These are phyloP conservation scores for Drosophila eohydei DNA, from an alignment of 2,888 invertebrate species.

Conservation along the genomic window DNA sequence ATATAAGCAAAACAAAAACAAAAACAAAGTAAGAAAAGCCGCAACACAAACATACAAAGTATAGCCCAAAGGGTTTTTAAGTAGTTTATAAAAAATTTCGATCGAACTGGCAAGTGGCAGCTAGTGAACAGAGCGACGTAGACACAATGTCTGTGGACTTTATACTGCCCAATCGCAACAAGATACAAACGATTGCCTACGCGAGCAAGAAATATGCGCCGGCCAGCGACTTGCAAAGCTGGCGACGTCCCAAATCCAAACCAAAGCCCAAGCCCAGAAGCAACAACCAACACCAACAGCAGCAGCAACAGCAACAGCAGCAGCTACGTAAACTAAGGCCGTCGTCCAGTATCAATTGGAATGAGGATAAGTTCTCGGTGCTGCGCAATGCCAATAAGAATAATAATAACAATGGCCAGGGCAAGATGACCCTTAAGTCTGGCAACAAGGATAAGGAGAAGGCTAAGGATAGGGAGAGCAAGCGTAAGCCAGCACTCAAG, in stretches of 20 bases:
- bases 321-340: slow-evolving; percentile 55
- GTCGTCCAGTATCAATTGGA: slow-evolving; percentile 13
- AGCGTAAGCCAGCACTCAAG: slow-evolving; percentile 62
- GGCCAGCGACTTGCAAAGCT: slow-evolving; percentile 65
- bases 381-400: slow-evolving; percentile 65
- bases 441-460: slow-evolving; percentile 52
- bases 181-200: slow-evolving; percentile 77
- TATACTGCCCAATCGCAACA: slow-evolving; percentile 76
- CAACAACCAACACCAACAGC: slow-evolving; percentile 5
- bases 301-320: slow-evolving; percentile 25
- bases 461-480: slow-evolving; percentile 53
- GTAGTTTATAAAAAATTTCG: slow-evolving; percentile 53
- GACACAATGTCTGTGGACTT: slow-evolving; percentile 82
- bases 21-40: slow-evolving; percentile 28
- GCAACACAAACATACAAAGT: slow-evolving; percentile 24
- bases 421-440: slow-evolving; percentile 55
- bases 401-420: slow-evolving; percentile 59
- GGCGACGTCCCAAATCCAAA: slow-evolving; percentile 66
- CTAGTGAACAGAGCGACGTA: slow-evolving; percentile 30
- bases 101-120: slow-evolving; percentile 64
- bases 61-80: slow-evolving; percentile 47
- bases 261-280: slow-evolving; percentile 43
- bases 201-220: slow-evolving; percentile 72
- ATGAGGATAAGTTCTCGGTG: slow-evolving; percentile 66
- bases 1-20: slow-evolving; percentile 36